Evolutionary conservation across 2,888 invertebrate species (phyloP).

Genomic region (Chymomyza procnemis): DNA sequence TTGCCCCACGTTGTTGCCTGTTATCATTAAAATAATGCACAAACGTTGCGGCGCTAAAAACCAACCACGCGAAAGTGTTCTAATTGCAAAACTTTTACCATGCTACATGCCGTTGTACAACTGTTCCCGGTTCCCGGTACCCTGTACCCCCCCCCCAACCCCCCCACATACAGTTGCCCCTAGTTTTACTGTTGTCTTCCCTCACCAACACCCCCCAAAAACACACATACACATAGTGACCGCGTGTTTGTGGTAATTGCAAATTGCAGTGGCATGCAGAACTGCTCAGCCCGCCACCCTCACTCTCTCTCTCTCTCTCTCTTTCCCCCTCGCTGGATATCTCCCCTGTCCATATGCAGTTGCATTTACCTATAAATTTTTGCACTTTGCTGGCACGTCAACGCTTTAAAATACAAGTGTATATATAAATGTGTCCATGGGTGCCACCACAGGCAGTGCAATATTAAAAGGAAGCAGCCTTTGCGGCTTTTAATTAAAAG

Average conservation of each 20-base stretch:
- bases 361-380: constrained; percentile 2
- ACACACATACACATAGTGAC: constrained; percentile 17
- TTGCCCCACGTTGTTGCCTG: constrained; percentile 12
- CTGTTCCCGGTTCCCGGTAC: not conserved
- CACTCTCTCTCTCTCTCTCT: constrained; percentile 5
- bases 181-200: too few species aligned
- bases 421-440: not conserved
- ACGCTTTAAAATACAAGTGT: not conserved
- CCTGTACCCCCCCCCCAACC: not conserved
- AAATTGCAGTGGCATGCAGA: constrained; percentile 67
- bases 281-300: not conserved
- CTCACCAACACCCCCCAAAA: not conserved
- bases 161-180: too few species aligned
- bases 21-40: constrained; percentile 47
- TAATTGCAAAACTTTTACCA: constrained; percentile 60
- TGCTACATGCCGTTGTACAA: constrained; percentile 1
- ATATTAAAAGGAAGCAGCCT: constrained; percentile 31
- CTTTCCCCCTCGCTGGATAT: constrained; percentile 25
- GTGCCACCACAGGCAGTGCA: constrained; percentile 4
- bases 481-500: constrained; percentile 67
- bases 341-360: constrained; percentile 23
- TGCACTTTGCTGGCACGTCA: constrained; percentile 11
- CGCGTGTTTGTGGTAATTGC: constrained; percentile 70
- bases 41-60: constrained; percentile 7
- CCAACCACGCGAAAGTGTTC: constrained; percentile 56